Evolutionary conservation across 2,113 vertebrate species (phyloP), one percentile per base, ranked within the genome.

Genomic region (Pterophyllum scalare): DNA sequence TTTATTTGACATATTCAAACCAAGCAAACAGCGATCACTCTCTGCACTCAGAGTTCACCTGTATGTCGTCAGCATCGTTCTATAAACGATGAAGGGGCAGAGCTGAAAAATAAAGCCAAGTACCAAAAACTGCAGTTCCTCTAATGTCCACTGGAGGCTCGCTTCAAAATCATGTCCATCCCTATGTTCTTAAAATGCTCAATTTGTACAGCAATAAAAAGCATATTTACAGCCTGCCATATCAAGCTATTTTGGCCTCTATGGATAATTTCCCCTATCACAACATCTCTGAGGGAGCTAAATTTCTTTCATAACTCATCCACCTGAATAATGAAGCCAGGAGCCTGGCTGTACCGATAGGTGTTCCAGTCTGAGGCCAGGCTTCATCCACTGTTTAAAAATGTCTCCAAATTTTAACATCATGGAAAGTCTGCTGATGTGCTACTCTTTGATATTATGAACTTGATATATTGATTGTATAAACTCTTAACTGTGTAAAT

Each of bases 251-350:
- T 67, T 67, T 12, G 11, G 64, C 40, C 26, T 67, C 15, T 3
- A 0, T 49, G 64, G 40, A 70, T 12, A 4, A 12, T 7, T 67
- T 1, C 1, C 40, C 46, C 26, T 70, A 0, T 19, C 24, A 28
- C 12, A 28, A 70, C 64, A 70, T 12, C 13, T 0, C 24, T 0
- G 9, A 67, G 43, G 15, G 13, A 6, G 43, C 13, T 46, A 9
- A 19, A 26, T 12, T 49, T 67, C 22, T 70, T 24, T 28, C 22
- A 49, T 1, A 70, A 49, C 11, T 19, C 40, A 49, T 70, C 3
- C 22, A 46, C 0, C 40, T 28, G 64, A 8, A 46, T 46, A 26
- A 67, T 67, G 14, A 46, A 49, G 64, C 40, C 0, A 19, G 43
- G 43, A 5, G 5, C 13, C 4, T 6, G 5, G 13, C 43, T 5